A percentile compares a stretch with the other conserved stretches of the same genome.
phyloP scores from a whole-genome alignment of 2,113 vertebrate species.

The Thamnophis sirtalis region DNA sequence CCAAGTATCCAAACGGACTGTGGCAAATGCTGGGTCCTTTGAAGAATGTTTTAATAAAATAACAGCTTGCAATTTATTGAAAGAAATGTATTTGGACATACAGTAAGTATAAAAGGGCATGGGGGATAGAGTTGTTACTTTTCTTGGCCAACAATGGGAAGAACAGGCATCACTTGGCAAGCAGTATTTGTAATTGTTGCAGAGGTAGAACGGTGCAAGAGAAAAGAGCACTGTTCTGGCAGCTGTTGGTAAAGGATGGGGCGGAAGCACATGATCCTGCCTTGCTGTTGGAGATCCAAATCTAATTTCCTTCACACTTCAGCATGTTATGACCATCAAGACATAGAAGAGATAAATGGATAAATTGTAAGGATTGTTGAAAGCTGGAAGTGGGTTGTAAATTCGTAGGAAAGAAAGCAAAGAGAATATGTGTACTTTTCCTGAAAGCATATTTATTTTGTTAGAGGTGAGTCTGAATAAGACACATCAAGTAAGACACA shows the following conservation, averaged over 20 bases:
- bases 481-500: background rate
- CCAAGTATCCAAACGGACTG: background rate
- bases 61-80: background rate
- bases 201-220: background rate
- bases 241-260: background rate
- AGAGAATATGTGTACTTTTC: background rate
- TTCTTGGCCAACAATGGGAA: background rate
- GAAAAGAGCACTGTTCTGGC: background rate
- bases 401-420: background rate
- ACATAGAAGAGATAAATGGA: background rate
- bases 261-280: background rate
- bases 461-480: background rate
- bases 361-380: background rate
- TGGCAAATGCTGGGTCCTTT: background rate
- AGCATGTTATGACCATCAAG: background rate
- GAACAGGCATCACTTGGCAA: background rate
- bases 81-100: background rate
- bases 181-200: background rate
- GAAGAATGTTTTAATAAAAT: background rate
- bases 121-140: background rate
- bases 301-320: background rate
- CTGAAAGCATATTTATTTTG: background rate
- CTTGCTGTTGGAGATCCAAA: background rate
- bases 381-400: background rate
- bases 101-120: background rate